Percentiles rank a stretch among this genome's conserved stretches.
phyloP scores from a whole-genome alignment of 2,888 invertebrate species.

The Synanthedon formicaeformis region DNA sequence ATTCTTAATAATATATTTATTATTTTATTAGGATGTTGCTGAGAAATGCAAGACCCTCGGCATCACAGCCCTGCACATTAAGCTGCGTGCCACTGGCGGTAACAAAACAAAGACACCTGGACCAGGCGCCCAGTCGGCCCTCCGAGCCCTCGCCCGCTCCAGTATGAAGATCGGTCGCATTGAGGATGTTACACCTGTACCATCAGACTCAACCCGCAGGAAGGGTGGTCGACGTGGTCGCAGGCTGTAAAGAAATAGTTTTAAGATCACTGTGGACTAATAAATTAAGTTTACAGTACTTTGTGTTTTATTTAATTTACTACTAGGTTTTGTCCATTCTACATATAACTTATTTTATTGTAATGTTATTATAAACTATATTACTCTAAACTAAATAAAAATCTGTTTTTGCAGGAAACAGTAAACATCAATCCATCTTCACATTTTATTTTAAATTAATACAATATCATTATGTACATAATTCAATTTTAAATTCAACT shows the following conservation, averaged over 20 bases:
- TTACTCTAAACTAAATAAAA: too few relatives aligned
- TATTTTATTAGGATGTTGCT: constrained; percentile 86
- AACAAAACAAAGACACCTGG: constrained; percentile 99
- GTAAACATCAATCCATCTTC: too few relatives aligned
- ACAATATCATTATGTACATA: too few relatives aligned
- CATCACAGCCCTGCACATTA: constrained; percentile 98
- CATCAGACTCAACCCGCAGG: constrained; percentile 98
- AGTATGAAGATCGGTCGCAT: constrained; percentile 99
- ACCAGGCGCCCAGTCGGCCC: constrained; percentile 98
- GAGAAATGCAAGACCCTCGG: constrained; percentile 98
- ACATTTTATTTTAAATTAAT: too few relatives aligned
- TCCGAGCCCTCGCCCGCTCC: constrained; percentile 97
- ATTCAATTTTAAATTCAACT: too few relatives aligned
- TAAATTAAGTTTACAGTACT: constrained; percentile 47
- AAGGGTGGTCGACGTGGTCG: constrained; percentile 99
- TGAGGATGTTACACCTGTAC: constrained; percentile 99
- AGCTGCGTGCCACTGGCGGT: constrained; percentile 97
- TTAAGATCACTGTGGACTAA: constrained; percentile 58
- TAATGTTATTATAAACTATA: too few relatives aligned
- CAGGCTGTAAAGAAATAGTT: constrained; percentile 85
- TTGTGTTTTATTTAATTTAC: constrained; percentile 25
- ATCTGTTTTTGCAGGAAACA: too few relatives aligned
- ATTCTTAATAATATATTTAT: too few relatives aligned
- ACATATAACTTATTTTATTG: too few relatives aligned
- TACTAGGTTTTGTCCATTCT: neutral